Base-by-base conservation (phyloP, 2,113 vertebrate genomes). In the Haliaeetus leucogaster region DNA sequence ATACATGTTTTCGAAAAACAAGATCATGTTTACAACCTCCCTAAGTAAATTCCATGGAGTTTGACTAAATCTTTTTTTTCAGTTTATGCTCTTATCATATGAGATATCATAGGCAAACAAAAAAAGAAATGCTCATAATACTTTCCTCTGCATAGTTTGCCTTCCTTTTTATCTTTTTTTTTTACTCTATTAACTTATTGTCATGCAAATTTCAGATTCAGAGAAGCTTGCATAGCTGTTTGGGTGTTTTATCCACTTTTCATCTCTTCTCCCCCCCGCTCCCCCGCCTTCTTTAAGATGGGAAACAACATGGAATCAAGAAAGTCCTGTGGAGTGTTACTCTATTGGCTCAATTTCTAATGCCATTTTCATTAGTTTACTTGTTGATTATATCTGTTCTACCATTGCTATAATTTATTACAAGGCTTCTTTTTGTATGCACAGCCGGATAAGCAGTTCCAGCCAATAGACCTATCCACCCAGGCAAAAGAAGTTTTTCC, bases 371-470 rank as follows among this genome's bases (percentile, higher is more conserved):
- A 89, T 84, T 77, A 53, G 55, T 77, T 81, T 70, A 71, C 34
- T 88, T 61, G 71, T 68, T 81, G 42, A 86, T 84, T 88, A 77
- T 74, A 82, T 71, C 43, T 14, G 0, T 91, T 87, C 66, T 94
- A 67, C 73, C 62, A 21, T 25, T 90, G 42, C n/a, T 94, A 38
- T 17, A 62, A 97, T 86, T 96, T 94, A 94, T 91, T 86, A 71
- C 56, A 90, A 90, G 48, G 38, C 25, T 77, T 82, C 27, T 81
- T 86, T 93, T 66, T 90, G 71, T 84, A 53, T 56, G 50, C 50
- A 95, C 72, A 94, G 82, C 86, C 80, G 68, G 86, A 95, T 73
- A 95, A 95, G 79, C 61, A 72, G 67, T 94, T 95, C 27, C 19
- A 74, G 22, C 50, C 5, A 0, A 89, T 32, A 94, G 79, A 85